Conservation (phyloP, 2,113 vertebrate species). For the Sceloporus tristichus region DNA sequence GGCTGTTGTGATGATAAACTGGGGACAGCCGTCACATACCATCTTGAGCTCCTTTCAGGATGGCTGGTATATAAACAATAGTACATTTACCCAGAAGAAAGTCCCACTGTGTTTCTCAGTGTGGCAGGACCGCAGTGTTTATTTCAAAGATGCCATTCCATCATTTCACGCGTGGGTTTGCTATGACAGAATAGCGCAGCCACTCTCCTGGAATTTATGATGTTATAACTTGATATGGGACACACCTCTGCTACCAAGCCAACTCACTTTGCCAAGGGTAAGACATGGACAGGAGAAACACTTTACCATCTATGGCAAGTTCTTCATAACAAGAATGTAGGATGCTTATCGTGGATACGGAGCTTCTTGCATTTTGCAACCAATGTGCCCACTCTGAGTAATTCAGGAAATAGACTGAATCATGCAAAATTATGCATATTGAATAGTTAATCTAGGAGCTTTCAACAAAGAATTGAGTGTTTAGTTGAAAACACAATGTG, state of each 20-base stretch:
- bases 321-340: neutral
- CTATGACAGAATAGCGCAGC: too few species aligned
- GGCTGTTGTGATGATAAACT: too few species aligned
- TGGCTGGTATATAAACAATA: too few species aligned
- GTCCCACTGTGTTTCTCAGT: too few species aligned
- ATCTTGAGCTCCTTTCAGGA: too few species aligned
- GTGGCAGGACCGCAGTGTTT: neutral
- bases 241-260: neutral
- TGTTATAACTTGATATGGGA: neutral
- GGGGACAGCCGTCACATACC: too few species aligned
- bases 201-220: neutral
- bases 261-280: neutral
- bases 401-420: neutral
- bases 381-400: neutral
- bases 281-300: neutral
- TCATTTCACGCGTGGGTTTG: neutral
- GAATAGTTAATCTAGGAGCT: too few species aligned
- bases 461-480: neutral
- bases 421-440: too few species aligned
- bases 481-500: neutral
- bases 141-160: neutral
- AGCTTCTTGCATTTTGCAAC: neutral
- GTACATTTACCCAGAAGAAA: too few species aligned
- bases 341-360: neutral
- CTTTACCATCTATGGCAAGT: slow-evolving; percentile 11